Conservation (phyloP, 2,888 invertebrate genomes). For the Ormia ochracea region DNA sequence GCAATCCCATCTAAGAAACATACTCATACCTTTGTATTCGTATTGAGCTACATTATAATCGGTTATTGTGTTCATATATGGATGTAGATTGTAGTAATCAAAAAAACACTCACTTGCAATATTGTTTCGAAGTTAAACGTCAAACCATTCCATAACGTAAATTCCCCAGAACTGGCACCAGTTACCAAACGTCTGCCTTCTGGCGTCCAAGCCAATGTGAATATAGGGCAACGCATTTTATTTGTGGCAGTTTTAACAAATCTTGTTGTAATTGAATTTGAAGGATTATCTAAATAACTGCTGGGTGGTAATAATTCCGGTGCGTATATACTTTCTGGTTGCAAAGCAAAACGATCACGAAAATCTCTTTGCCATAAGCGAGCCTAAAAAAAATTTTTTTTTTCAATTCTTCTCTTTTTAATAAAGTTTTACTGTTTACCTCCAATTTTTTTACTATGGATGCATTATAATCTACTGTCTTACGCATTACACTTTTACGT, state of each 20-base stretch:
- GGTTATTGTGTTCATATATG: no score
- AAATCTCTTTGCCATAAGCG: conserved; percentile 97
- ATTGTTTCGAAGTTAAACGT: conserved; percentile 99
- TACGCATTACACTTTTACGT: conserved; percentile 96
- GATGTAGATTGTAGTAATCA: no score
- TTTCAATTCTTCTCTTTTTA: no score
- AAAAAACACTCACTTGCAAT: conserved; percentile 84
- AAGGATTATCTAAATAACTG: conserved; percentile 95
- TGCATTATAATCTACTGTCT: conserved; percentile 98
- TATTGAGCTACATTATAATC: no score
- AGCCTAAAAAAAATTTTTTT: conserved; percentile 79
- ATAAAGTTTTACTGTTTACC: no score
- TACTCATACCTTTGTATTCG: no score
- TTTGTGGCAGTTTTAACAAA: conserved; percentile 99
- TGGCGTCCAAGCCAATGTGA: conserved; percentile 99
- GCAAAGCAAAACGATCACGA: conserved; percentile 90
- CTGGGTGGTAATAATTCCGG: conserved; percentile 95
- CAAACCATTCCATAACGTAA: conserved; percentile 99
- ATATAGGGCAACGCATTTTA: conserved; percentile 99
- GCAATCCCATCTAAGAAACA: no score
- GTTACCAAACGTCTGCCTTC: conserved; percentile 98
- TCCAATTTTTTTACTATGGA: conserved; percentile 94
- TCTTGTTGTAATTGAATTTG: conserved; percentile 95
- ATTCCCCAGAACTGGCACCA: conserved; percentile 99
- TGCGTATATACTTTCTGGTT: conserved; percentile 97